Conservation (phyloP, 1,140 invertebrate genomes). For the Chlorops oryzae region DNA sequence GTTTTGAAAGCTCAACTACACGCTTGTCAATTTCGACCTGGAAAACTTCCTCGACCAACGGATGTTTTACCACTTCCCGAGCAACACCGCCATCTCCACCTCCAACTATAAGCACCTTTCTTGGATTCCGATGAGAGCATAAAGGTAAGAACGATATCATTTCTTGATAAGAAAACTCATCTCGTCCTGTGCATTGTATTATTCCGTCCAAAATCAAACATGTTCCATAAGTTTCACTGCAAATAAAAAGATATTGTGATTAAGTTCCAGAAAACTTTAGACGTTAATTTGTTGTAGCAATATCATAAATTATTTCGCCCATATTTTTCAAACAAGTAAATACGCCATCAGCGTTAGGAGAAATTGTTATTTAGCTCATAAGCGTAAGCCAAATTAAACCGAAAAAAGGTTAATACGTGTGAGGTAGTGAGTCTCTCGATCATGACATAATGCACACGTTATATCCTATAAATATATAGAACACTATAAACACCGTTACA, state of each 20-base stretch:
- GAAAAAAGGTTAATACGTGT: too few species aligned
- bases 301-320: too few species aligned
- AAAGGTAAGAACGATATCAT: conserved; percentile 95
- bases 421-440: too few species aligned
- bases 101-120: conserved; percentile 92
- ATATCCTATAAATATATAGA: too few species aligned
- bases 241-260: conserved; percentile 23
- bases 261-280: too few species aligned
- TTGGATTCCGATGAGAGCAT: conserved; percentile 83
- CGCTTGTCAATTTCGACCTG: conserved; percentile 92
- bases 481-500: too few species aligned
- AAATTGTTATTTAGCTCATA: too few species aligned
- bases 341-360: too few species aligned
- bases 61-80: conserved; percentile 91
- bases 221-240: conserved; percentile 78
- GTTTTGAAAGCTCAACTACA: conserved; percentile 88
- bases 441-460: too few species aligned
- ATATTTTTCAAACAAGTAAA: too few species aligned
- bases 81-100: conserved; percentile 89
- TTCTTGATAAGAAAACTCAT: conserved; percentile 98
- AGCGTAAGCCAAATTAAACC: too few species aligned
- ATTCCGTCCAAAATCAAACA: conserved; percentile 91
- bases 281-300: too few species aligned
- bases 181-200: conserved; percentile 92
- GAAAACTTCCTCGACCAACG: conserved; percentile 74